These are phyloP conservation scores for Geodia barretti DNA, from an alignment of 37 sponge, comb jelly and placozoan genomes.

Conservation along the genomic window DNA sequence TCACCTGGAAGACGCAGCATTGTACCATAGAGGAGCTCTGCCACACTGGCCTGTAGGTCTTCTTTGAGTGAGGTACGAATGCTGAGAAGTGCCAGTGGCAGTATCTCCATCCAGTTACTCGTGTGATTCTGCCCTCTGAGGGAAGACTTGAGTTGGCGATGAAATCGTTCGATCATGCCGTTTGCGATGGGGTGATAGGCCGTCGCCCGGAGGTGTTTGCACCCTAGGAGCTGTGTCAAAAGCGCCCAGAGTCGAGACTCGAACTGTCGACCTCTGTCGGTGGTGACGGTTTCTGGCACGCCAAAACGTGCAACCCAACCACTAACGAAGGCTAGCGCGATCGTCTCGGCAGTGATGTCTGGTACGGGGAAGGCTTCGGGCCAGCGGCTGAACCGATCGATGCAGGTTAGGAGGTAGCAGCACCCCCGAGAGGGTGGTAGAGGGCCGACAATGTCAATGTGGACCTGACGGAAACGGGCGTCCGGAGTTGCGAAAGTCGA, in stretches of 20 bases:
- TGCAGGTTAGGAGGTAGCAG: too few relatives aligned
- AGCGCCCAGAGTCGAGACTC: constrained; percentile 31
- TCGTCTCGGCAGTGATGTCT: constrained; percentile 14
- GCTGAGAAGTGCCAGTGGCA: constrained; percentile 48
- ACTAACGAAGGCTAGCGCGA: constrained; percentile 1
- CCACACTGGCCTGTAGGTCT: constrained; percentile 34
- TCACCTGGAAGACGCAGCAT: constrained; percentile 62
- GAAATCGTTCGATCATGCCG: constrained; percentile 48
- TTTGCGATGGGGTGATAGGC: constrained; percentile 57
- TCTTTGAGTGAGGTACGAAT: constrained; percentile 39
- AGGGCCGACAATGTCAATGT: neutral
- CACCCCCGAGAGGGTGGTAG: constrained; percentile 7
- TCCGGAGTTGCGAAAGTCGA: constrained; percentile 2
- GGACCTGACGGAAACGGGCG: constrained; percentile 1
- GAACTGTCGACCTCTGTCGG: constrained; percentile 56
- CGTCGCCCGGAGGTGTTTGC: constrained; percentile 22
- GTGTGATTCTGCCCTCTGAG: constrained; percentile 22
- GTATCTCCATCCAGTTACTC: constrained; percentile 29
- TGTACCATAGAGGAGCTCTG: constrained; percentile 61
- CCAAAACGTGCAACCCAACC: constrained; percentile 14
- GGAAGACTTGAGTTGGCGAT: constrained; percentile 45
- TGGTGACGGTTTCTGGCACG: constrained; percentile 40
- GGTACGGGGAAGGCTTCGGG: constrained; percentile 5
- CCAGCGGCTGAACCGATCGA: constrained; percentile 26
- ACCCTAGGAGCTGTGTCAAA: constrained; percentile 26